Evolutionary conservation across 2,797 vertebrate species (phyloP), one percentile per base, ranked within the genome.

Genomic region (Channallabes apus): DNA sequence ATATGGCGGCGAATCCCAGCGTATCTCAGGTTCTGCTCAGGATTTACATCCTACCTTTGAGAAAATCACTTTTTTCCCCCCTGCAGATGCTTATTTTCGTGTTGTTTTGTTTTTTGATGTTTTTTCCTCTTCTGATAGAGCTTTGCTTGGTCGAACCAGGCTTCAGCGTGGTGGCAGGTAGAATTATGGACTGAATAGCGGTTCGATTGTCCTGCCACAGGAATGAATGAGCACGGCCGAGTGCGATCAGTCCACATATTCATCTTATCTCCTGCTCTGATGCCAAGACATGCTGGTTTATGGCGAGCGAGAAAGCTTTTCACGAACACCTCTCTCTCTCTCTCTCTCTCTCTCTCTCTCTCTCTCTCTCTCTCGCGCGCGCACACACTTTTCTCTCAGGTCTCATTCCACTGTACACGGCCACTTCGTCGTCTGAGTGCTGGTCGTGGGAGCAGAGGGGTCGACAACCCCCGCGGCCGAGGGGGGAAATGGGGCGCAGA

Each of bases 141-240:
- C 82, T 80, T 78, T 79, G 61, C 29, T 78, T 32, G 59, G 62
- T 78, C 80, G 79, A 77, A 38, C 77, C 2, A 61, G 79, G 81
- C 72, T 67, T 72, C 56, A 78, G 56, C 14, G 15, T 15, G 35
- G 56, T 73, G 84, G 84, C 82, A 87, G 79, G 87, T 77, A 64
- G 86, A 85, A 87, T 86, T 85, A 76, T 83, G 79, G 73, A 38
- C 81, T 83, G 82, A 83, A 84, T 75, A 82, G 85, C 77, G 18
- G n/a, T 86, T 89, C 86, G 75, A 86, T 87, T 85, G 88, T 85
- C 83, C 85, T 85, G 87, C 89, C 71, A 64, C 29, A 32, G 87
- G 88, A 86, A 87, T 87, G 87, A 90, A 89, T 88, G 85, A 90
- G 87, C 84, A 54, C 64, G 87, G 89, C 86, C 84, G 83, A 90